Base-by-base conservation (phyloP, 2,113 vertebrate species). In the Zosterops borbonicus region DNA sequence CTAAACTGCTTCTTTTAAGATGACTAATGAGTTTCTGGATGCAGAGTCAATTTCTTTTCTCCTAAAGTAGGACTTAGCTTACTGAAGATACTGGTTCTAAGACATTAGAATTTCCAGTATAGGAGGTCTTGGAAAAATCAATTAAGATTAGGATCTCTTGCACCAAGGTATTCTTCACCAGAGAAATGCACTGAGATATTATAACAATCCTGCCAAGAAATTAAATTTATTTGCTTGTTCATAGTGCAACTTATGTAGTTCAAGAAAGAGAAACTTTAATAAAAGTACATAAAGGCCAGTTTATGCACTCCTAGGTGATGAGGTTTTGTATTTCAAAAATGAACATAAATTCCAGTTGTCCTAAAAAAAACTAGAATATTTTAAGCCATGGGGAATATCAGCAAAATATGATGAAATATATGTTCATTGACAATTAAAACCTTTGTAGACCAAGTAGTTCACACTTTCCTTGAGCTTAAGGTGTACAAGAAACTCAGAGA, bases 401-500 rank as follows among this genome's bases (percentile, higher is more conserved):
- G 23, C 6, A 58, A 83, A 44, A 69, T 65, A 49, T 53, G 19
- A 55, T n/a, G 2, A 67, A 83, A 59, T 55, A 23, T 46, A 4
- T 4, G 9, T n/a, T 83, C 11, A 41, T 17, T 27, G 49, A 28
- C 13, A 62, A 14, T 29, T 50, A 82, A 87, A 60, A 12, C 0
- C 9, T 77, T 50, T 67, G 5, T 70, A 52, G 14, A 69, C 13
- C 0, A 0, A 65, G 12, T 14, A 58, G 6, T 55, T 81, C 60
- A 59, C 15, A 8, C 2, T 47, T 84, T n/a, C 21, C 12, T 70
- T 39, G 13, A 42, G 13, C 6, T 84, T 27, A 56, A 35, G 6
- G 5, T 41, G 7, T 42, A 11, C 22, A 60, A 63, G 14, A 41
- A 70, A 33, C 6, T 53, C 29, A 46, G 50, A 82, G 16, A 15